Evolutionary conservation across 2,113 vertebrate species (phyloP).

Genomic region (Percopsis transmontana): DNA sequence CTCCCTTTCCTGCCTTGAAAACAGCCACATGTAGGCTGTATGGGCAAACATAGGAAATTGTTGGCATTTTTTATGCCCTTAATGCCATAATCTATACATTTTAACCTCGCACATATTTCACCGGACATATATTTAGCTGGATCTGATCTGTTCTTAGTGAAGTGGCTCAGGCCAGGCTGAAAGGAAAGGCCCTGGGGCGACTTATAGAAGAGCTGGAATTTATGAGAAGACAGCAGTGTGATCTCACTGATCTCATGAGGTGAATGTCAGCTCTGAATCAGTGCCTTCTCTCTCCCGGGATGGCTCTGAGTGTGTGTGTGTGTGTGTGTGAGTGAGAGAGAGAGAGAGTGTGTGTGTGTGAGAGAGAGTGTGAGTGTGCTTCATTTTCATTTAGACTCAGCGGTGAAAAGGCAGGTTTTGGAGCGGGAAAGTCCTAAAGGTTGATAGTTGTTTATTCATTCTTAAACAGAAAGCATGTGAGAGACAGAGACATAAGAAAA

Average conservation of each 20-base stretch:
- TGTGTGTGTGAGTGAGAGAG: slow-evolving; percentile 1
- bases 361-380: not conserved
- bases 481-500: slow-evolving; percentile 17
- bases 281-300: not conserved
- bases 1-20: no score
- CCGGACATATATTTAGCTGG: not conserved
- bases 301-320: not conserved
- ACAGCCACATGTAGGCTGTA: no score
- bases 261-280: slow-evolving; percentile 12
- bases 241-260: not conserved
- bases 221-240: not conserved
- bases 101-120: not conserved
- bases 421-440: slow-evolving; percentile 29
- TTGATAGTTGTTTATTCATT: slow-evolving; percentile 31
- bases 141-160: slow-evolving; percentile 6
- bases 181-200: slow-evolving; percentile 4
- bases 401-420: slow-evolving; percentile 42
- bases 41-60: no score
- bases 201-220: not conserved
- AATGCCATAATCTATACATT: not conserved
- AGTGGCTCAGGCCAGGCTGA: slow-evolving; percentile 4
- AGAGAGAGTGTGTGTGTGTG: not conserved
- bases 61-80: not conserved
- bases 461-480: slow-evolving; percentile 16
- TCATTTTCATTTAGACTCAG: slow-evolving; percentile 32